phyloP scores from a whole-genome alignment of 2,113 vertebrate genomes.

The Melospiza georgiana region DNA sequence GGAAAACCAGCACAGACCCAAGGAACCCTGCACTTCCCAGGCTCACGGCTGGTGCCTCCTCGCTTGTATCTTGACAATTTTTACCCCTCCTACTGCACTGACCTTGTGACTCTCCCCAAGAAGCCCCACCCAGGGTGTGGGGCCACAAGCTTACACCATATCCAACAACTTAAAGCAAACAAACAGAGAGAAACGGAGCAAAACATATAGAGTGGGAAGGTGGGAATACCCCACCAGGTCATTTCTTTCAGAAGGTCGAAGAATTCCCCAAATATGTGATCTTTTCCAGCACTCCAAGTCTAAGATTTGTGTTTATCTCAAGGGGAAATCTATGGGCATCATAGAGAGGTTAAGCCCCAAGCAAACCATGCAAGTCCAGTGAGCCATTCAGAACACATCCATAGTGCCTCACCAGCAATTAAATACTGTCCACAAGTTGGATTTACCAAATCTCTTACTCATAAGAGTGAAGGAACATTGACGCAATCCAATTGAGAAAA shows the following conservation, averaged over 20 bases:
- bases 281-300: neutral
- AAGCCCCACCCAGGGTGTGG: neutral
- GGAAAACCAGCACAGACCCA: neutral
- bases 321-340: neutral
- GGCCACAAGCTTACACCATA: neutral
- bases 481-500: slow-evolving; percentile 15
- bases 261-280: fast-evolving
- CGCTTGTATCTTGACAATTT: neutral
- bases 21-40: neutral
- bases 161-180: neutral
- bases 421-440: neutral
- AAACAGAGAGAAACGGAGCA: neutral
- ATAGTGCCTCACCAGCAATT: neutral
- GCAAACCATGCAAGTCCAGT: neutral
- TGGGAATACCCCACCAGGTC: neutral
- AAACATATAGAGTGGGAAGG: fast-evolving
- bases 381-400: neutral
- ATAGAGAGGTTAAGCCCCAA: neutral
- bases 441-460: slow-evolving; percentile 29
- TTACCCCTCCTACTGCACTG: neutral
- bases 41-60: neutral
- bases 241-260: neutral
- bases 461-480: neutral
- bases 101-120: neutral
- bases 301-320: neutral